Conservation (phyloP, 2,113 vertebrate species). For the Phylloscopus trochiloides region DNA sequence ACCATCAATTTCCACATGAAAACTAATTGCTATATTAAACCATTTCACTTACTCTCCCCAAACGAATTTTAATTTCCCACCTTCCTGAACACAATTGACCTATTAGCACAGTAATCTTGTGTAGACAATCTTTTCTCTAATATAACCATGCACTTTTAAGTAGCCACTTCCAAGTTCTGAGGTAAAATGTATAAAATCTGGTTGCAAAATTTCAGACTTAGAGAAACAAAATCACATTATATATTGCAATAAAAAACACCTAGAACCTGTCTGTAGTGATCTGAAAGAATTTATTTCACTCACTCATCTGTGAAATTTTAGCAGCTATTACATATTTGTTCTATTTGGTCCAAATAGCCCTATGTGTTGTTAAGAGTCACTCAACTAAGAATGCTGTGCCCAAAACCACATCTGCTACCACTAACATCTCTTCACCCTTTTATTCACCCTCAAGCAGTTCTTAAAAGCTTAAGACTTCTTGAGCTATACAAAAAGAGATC, state of each 20-base stretch:
- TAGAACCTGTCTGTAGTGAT: neutral
- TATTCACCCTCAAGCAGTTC: neutral
- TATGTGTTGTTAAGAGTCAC: neutral
- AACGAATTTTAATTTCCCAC: neutral
- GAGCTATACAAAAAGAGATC: neutral
- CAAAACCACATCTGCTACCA: neutral
- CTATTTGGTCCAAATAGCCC: constrained; percentile 13
- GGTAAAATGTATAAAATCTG: neutral
- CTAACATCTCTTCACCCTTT: neutral
- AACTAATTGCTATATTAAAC: neutral
- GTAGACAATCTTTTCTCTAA: neutral
- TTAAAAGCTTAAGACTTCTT: neutral
- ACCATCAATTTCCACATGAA: neutral
- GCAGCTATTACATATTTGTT: neutral
- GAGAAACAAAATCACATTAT: neutral
- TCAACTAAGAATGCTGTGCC: neutral
- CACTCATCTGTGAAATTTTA: neutral
- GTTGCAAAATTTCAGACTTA: neutral
- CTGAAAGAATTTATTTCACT: neutral
- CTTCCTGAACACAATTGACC: neutral
- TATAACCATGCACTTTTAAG: neutral
- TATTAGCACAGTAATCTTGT: neutral
- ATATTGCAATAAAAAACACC: neutral
- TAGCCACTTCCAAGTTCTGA: neutral
- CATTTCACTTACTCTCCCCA: neutral